Conservation (phyloP, 2,113 vertebrate species). For the Pluvianellus socialis region DNA sequence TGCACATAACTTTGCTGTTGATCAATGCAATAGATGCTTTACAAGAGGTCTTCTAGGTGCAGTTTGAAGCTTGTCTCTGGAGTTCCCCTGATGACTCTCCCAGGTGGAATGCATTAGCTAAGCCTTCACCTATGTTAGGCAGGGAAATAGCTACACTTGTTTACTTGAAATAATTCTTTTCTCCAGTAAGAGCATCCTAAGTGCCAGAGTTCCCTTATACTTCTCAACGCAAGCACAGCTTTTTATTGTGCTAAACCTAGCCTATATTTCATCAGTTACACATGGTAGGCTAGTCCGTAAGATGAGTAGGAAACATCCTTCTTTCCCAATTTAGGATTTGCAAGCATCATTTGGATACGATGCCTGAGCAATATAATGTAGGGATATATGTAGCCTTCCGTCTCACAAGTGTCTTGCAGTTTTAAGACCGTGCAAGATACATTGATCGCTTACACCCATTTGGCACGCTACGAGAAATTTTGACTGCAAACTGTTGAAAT, state of each 20-base stretch:
- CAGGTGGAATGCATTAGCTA: conserved; percentile 70
- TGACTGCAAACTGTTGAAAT: not conserved
- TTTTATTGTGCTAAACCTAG: not conserved
- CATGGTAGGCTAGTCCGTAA: not conserved
- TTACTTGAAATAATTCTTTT: conserved; percentile 43
- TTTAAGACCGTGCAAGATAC: not conserved
- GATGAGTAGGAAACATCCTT: not conserved
- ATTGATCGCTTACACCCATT: not conserved
- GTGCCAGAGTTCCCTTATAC: not conserved
- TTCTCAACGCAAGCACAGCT: not conserved
- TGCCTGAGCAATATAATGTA: accelerated
- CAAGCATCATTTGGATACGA: not conserved
- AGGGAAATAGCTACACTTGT: conserved; percentile 34
- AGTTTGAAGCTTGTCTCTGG: conserved; percentile 31
- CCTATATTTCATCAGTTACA: not conserved
- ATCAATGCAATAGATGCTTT: not conserved
- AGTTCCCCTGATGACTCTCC: conserved; percentile 64
- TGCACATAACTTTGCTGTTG: not conserved
- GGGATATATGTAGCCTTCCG: not conserved
- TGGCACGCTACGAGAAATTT: not conserved
- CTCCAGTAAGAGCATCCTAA: not conserved
- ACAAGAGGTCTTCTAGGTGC: not conserved
- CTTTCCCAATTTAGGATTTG: not conserved
- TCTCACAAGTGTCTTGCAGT: not conserved
- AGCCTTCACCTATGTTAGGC: conserved; percentile 20